Conservation (phyloP, 2,888 invertebrate species). For the Arctia plantaginis region DNA sequence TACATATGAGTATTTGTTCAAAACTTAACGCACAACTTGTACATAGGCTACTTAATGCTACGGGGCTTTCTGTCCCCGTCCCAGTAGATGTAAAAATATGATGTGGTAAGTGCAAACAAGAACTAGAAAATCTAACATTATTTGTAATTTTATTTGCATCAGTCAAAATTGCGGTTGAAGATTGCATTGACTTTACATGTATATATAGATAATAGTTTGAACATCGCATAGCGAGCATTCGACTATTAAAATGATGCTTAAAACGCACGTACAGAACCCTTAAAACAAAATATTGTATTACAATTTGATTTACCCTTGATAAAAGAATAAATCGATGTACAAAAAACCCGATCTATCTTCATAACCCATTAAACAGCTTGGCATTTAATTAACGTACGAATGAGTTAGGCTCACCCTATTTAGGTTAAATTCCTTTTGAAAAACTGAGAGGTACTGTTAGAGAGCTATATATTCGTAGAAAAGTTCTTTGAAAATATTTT, state of each 20-base stretch:
- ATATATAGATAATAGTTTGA: neutral
- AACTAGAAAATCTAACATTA: too few relatives aligned
- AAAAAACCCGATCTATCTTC: constrained; percentile 35
- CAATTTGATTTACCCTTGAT: constrained; percentile 5
- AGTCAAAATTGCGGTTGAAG: neutral
- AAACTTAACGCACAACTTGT: too few relatives aligned
- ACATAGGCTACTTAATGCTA: too few relatives aligned
- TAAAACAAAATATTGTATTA: neutral
- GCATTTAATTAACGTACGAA: constrained; percentile 48
- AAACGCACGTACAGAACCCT: neutral
- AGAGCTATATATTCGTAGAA: constrained; percentile 11
- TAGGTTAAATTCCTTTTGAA: constrained; percentile 39
- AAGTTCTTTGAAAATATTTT: constrained; percentile 8
- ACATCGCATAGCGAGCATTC: neutral
- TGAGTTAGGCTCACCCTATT: constrained; percentile 30
- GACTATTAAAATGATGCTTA: neutral
- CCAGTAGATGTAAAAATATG: too few relatives aligned
- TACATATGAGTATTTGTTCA: too few relatives aligned
- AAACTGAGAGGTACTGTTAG: constrained; percentile 30
- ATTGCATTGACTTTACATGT: neutral
- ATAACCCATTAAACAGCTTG: constrained; percentile 43
- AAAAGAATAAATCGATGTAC: constrained; percentile 4
- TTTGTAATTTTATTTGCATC: too few relatives aligned
- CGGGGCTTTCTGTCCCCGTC: too few relatives aligned
- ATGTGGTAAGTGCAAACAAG: too few relatives aligned